A percentile compares a stretch with the other conserved stretches of the same genome.
phyloP scores from a whole-genome alignment of 2,113 vertebrate species.

The Xiphias gladius region DNA sequence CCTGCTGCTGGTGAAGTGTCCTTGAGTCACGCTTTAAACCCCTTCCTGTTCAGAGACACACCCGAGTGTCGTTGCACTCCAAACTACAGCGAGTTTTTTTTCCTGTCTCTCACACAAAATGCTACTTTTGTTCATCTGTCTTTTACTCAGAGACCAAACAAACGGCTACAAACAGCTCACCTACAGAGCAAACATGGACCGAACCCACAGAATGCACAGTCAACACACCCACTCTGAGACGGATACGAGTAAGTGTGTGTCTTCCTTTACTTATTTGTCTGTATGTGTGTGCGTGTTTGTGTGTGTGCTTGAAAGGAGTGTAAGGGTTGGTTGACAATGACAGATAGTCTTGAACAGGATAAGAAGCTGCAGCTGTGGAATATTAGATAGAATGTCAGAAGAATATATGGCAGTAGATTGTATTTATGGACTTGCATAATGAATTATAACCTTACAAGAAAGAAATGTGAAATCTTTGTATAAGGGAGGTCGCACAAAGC shows the following conservation, averaged over 20 bases:
- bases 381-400: constrained; percentile 8
- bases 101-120: constrained; percentile 31
- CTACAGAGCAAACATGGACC: not conserved
- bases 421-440: constrained; percentile 22
- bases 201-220: constrained; percentile 11
- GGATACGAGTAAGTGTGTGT: not conserved
- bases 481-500: constrained; percentile 3
- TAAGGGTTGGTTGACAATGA: constrained; percentile 39
- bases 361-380: constrained; percentile 22
- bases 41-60: constrained; percentile 58
- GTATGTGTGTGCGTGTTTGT: not conserved
- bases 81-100: constrained; percentile 35
- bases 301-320: no score
- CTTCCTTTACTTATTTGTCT: not conserved
- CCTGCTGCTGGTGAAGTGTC: constrained; percentile 61
- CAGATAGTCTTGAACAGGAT: constrained; percentile 35
- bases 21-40: constrained; percentile 57
- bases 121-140: constrained; percentile 22
- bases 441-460: not conserved
- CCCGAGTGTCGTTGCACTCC: constrained; percentile 49
- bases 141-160: constrained; percentile 27
- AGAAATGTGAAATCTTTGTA: constrained; percentile 19
- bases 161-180: not conserved
- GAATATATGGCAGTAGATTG: constrained; percentile 18
- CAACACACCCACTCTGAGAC: constrained; percentile 1